phyloP scores from a whole-genome alignment of 2,888 invertebrate genomes.

The Drosophila lutescens region DNA sequence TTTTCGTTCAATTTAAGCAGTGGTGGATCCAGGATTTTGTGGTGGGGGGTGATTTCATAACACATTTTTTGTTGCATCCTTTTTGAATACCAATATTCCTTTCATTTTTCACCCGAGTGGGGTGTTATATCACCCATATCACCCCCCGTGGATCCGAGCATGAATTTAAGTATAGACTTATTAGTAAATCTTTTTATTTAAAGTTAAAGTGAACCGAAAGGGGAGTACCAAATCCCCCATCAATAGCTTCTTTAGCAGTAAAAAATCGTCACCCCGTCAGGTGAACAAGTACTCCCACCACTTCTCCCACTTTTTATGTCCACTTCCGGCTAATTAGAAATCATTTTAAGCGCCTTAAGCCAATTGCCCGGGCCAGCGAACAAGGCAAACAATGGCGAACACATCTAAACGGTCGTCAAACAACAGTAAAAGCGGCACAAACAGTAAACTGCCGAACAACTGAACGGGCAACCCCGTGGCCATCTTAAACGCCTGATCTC shows the following conservation, averaged over 20 bases:
- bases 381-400: constrained; percentile 36
- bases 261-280: background rate
- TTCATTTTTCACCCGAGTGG: too few species aligned
- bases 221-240: too few species aligned
- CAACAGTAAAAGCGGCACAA: constrained; percentile 17
- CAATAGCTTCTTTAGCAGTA: background rate
- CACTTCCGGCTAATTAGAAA: constrained; percentile 79
- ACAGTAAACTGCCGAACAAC: constrained; percentile 11
- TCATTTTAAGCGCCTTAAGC: constrained; percentile 75
- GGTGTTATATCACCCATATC: too few species aligned
- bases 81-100: too few species aligned
- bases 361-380: constrained; percentile 68
- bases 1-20: too few species aligned
- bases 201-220: background rate
- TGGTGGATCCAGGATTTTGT: too few species aligned
- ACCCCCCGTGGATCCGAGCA: too few species aligned
- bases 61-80: too few species aligned
- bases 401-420: constrained; percentile 32
- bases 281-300: constrained; percentile 15
- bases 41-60: too few species aligned
- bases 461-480: constrained; percentile 69
- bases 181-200: too few species aligned
- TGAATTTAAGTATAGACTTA: too few species aligned
- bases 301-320: constrained; percentile 17
- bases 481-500: constrained; percentile 83